These are phyloP conservation scores for Stegastes partitus DNA, from an alignment of 2,113 vertebrate genomes.

Conservation along the genomic window DNA sequence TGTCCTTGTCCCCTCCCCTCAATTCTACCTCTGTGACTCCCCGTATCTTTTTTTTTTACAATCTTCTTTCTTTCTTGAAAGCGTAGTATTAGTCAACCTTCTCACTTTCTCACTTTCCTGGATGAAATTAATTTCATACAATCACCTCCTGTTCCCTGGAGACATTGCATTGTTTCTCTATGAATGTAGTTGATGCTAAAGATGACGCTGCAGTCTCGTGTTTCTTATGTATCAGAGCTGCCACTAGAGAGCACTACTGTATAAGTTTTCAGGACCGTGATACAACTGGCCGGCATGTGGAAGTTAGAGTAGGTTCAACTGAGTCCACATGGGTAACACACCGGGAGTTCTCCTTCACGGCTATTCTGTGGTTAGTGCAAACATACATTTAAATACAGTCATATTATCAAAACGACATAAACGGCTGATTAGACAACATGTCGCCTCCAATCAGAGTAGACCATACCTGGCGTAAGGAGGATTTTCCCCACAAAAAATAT, in stretches of 20 bases:
- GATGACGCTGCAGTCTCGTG: not conserved
- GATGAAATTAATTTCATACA: not conserved
- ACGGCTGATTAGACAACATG: too few relatives aligned
- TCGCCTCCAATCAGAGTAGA: too few relatives aligned
- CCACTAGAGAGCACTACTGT: slow-evolving; percentile 68
- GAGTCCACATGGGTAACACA: slow-evolving; percentile 16
- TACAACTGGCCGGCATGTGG: too few relatives aligned
- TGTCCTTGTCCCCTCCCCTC: slow-evolving; percentile 1
- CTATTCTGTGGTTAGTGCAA: not conserved
- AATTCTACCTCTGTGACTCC: not conserved
- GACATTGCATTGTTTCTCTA: not conserved
- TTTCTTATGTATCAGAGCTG: not conserved
- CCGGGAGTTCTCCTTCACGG: not conserved
- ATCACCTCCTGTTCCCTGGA: not conserved
- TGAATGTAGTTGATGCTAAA: not conserved
- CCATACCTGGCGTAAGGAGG: too few relatives aligned
- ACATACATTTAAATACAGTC: too few relatives aligned
- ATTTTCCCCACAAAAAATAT: too few relatives aligned
- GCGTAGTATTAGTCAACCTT: too few relatives aligned
- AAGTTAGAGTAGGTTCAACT: slow-evolving; percentile 23
- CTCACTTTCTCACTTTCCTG: not conserved
- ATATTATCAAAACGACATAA: too few relatives aligned
- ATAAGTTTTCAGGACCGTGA: slow-evolving; percentile 35
- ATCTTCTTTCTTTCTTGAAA: not conserved
- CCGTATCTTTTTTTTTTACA: not conserved